phyloP scores from a whole-genome alignment of 2,888 invertebrate species.

The Dasysyrphus tricinctus region DNA sequence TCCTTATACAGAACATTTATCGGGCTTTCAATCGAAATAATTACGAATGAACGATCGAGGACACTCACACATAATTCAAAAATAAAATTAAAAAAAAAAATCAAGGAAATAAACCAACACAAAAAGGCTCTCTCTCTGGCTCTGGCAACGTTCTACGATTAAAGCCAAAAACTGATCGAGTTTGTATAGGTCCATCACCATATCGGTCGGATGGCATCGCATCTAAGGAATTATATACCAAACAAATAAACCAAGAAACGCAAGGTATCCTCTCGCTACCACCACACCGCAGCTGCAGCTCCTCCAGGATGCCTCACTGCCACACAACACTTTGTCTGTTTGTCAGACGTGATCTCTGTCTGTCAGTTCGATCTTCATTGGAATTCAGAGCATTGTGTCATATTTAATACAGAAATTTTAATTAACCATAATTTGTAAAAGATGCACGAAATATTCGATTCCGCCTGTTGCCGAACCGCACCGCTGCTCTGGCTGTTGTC shows the following conservation, averaged over 20 bases:
- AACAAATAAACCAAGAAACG: slow-evolving; percentile 40
- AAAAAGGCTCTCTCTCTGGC: background rate
- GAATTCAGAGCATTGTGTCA: slow-evolving; percentile 84
- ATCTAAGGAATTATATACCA: slow-evolving; percentile 47
- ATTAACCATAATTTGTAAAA: slow-evolving; percentile 83
- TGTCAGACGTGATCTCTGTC: slow-evolving; percentile 69
- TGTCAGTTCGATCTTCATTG: slow-evolving; percentile 76
- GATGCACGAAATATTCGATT: slow-evolving; percentile 79
- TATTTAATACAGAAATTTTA: slow-evolving; percentile 84
- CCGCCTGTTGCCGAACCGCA: slow-evolving; percentile 33
- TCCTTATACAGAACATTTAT: slow-evolving; percentile 71
- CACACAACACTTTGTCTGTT: slow-evolving; percentile 64
- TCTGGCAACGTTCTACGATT: slow-evolving; percentile 37
- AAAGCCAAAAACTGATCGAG: slow-evolving; percentile 74
- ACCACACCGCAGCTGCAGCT: background rate
- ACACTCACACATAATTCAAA: slow-evolving; percentile 49
- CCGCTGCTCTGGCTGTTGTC: background rate
- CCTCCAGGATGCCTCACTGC: slow-evolving; percentile 34
- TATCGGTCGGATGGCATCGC: slow-evolving; percentile 70
- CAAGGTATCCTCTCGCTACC: slow-evolving; percentile 35
- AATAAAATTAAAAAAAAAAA: slow-evolving; percentile 10
- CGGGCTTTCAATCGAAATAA: slow-evolving; percentile 71
- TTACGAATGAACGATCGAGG: slow-evolving; percentile 61
- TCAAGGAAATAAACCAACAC: slow-evolving; percentile 18
- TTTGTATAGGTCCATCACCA: slow-evolving; percentile 75